Evolutionary conservation across 2,113 vertebrate species (phyloP).

Genomic region (Gavia stellata): DNA sequence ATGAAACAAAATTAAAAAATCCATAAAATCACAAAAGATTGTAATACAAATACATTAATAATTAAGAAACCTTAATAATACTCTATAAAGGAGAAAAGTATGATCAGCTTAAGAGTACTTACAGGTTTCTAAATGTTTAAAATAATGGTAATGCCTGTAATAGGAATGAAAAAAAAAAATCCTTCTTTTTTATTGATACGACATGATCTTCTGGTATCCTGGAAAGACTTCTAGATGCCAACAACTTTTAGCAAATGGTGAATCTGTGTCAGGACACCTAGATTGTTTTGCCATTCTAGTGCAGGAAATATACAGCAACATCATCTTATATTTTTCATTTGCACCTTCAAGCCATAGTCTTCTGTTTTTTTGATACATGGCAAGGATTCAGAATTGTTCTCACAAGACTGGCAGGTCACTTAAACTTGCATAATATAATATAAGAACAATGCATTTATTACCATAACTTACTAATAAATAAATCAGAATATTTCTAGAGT

Average conservation of each 20-base stretch:
- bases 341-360: neutral
- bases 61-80: neutral
- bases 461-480: constrained; percentile 33
- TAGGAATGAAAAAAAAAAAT: neutral
- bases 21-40: neutral
- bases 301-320: neutral
- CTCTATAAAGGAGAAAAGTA: neutral
- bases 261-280: neutral
- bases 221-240: neutral
- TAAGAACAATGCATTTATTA: constrained; percentile 23
- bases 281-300: neutral
- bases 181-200: neutral
- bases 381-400: neutral
- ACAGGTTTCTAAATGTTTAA: neutral
- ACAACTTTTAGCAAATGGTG: neutral
- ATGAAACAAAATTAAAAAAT: neutral
- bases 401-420: neutral
- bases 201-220: neutral
- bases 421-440: neutral
- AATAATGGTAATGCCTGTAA: neutral
- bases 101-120: neutral
- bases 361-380: neutral
- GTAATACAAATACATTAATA: neutral
- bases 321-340: neutral
- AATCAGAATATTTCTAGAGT: constrained; percentile 17